phyloP scores from a whole-genome alignment of 2,113 vertebrate species.

The Pantherophis guttatus region DNA sequence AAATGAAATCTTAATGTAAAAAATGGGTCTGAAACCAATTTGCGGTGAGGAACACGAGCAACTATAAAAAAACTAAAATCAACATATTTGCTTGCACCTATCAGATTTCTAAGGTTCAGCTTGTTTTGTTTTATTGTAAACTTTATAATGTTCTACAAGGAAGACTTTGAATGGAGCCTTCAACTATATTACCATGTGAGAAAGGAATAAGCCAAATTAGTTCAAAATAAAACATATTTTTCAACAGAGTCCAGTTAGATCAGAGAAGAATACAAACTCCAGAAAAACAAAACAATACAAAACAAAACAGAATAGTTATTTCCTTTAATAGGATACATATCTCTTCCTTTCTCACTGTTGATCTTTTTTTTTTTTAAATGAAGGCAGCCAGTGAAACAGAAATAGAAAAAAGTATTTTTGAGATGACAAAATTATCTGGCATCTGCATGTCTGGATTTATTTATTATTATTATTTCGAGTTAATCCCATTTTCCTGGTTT shows the following conservation, averaged over 20 bases:
- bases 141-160: not conserved
- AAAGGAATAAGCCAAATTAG: not conserved
- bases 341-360: not conserved
- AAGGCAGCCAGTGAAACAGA: not conserved
- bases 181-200: not conserved
- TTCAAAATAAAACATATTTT: not conserved
- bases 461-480: not conserved
- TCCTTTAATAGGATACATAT: not conserved
- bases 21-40: not conserved
- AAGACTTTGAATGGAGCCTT: not conserved
- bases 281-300: not conserved
- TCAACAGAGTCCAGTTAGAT: not conserved
- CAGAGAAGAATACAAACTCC: not conserved
- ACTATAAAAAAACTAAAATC: not conserved
- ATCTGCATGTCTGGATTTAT: not conserved
- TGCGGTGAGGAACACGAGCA: not conserved
- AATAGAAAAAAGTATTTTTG: not conserved
- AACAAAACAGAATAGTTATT: not conserved
- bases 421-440: not conserved
- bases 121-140: not conserved
- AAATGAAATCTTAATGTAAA: not conserved
- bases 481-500: constrained; percentile 16
- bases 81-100: not conserved
- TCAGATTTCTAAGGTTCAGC: not conserved
- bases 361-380: not conserved